Evolutionary conservation across 1,140 invertebrate species (phyloP).

Genomic region (Periplaneta americana): DNA sequence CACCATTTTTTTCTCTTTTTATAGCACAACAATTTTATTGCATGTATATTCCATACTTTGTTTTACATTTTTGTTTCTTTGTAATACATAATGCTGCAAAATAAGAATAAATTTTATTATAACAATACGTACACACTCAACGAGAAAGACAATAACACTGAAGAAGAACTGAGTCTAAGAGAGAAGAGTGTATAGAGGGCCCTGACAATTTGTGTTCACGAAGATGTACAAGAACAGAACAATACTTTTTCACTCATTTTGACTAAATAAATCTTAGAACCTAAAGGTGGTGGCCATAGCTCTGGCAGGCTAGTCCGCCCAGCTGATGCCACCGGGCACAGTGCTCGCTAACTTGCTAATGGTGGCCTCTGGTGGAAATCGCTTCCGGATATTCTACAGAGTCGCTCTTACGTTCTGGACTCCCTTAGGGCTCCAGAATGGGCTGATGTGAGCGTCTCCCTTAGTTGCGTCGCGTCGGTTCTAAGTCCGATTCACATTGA

Average conservation of each 20-base stretch:
- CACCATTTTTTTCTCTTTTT: not conserved
- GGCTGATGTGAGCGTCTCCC: not conserved
- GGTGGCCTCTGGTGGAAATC: too few species aligned
- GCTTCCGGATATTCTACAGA: too few species aligned
- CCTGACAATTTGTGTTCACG: not conserved
- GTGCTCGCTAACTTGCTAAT: not conserved
- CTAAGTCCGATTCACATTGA: not conserved
- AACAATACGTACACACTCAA: not conserved
- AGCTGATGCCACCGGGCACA: not conserved
- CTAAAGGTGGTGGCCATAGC: not conserved
- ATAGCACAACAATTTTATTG: not conserved
- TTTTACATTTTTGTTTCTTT: not conserved
- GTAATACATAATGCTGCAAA: not conserved
- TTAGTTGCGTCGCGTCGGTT: too few species aligned
- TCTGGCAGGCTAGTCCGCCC: not conserved
- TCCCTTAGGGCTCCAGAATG: too few species aligned
- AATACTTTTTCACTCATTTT: too few species aligned
- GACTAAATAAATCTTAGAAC: not conserved
- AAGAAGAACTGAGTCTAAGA: not conserved
- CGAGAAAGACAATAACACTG: not conserved
- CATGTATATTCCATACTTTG: not conserved
- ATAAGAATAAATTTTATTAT: not conserved
- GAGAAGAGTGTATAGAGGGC: not conserved
- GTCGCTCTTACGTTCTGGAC: too few species aligned
- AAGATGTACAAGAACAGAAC: not conserved